Percentiles rank a stretch among this genome's conserved stretches.
Conservation (phyloP, 2,888 invertebrate species). For the Platycheirus albimanus region DNA sequence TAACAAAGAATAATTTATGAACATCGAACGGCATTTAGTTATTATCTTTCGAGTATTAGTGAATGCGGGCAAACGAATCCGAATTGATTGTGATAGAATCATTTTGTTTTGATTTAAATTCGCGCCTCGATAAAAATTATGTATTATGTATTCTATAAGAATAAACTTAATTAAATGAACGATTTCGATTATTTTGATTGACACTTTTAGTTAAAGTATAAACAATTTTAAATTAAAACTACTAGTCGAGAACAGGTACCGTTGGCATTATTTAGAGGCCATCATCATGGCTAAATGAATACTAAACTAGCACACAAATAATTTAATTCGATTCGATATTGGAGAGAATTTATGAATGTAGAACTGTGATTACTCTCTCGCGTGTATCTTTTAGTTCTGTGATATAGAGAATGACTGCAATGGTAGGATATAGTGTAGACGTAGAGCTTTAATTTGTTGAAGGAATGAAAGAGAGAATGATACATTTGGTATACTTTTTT, state of each 20-base stretch:
- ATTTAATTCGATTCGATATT: slow-evolving; percentile 13
- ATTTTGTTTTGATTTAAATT: slow-evolving; percentile 40
- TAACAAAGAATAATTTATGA: slow-evolving; percentile 43
- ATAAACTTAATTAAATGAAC: neutral
- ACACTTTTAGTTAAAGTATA: too few relatives aligned
- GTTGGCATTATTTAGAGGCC: neutral
- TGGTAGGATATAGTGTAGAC: too few relatives aligned
- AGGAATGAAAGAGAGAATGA: slow-evolving; percentile 20
- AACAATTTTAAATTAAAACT: neutral
- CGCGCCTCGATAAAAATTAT: neutral
- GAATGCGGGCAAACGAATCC: slow-evolving; percentile 29
- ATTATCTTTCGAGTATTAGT: slow-evolving; percentile 33
- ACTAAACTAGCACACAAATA: slow-evolving; percentile 21
- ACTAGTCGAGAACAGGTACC: neutral
- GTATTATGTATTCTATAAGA: neutral
- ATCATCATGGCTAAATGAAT: slow-evolving; percentile 11
- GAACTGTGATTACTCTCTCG: too few relatives aligned
- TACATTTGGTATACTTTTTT: too few relatives aligned
- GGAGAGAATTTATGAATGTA: too few relatives aligned
- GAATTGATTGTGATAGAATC: slow-evolving; percentile 52
- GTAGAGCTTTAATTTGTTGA: neutral
- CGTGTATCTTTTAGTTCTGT: too few relatives aligned
- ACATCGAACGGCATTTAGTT: slow-evolving; percentile 43
- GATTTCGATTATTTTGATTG: neutral
- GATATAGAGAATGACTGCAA: slow-evolving; percentile 1